A percentile compares a stretch with the other conserved stretches of the same genome.
Evolutionary conservation across 1,140 invertebrate genomes (phyloP).

Genomic region (Chymomyza costata): DNA sequence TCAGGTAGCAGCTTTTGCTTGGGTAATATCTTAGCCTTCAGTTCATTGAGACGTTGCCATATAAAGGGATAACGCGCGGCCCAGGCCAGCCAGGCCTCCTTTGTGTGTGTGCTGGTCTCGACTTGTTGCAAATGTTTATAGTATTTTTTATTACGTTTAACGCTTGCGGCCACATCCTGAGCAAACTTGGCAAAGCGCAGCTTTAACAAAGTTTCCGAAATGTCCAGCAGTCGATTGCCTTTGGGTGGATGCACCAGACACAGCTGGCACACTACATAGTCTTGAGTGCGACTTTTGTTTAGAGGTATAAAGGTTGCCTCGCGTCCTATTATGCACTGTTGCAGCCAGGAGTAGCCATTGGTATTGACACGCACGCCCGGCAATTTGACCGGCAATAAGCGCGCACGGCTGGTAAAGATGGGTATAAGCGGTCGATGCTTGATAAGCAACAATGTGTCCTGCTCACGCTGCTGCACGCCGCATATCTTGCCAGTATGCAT

Average conservation of each 20-base stretch:
- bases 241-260: slow-evolving; percentile 67
- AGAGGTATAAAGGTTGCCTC: slow-evolving; percentile 66
- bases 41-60: slow-evolving; percentile 54
- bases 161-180: slow-evolving; percentile 42
- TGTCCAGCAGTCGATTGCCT: slow-evolving; percentile 53
- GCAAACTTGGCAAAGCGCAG: slow-evolving; percentile 56
- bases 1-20: slow-evolving; percentile 62
- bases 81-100: slow-evolving; percentile 58
- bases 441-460: slow-evolving; percentile 60
- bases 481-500: slow-evolving; percentile 66
- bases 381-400: slow-evolving; percentile 57
- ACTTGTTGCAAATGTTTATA: slow-evolving; percentile 61
- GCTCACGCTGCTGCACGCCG: slow-evolving; percentile 55
- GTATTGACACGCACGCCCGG: slow-evolving; percentile 60
- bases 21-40: slow-evolving; percentile 52
- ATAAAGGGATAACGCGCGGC: slow-evolving; percentile 54
- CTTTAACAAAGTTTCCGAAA: slow-evolving; percentile 64
- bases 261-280: slow-evolving; percentile 63
- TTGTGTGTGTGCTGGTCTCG: slow-evolving; percentile 41
- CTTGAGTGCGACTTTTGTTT: slow-evolving; percentile 45
- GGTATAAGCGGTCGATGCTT: slow-evolving; percentile 59
- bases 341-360: slow-evolving; percentile 65
- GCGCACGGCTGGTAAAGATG: slow-evolving; percentile 54
- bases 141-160: slow-evolving; percentile 61
- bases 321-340: slow-evolving; percentile 60